Base-by-base conservation (phyloP, 2,888 invertebrate genomes). In the Brassicogethes aeneus region DNA sequence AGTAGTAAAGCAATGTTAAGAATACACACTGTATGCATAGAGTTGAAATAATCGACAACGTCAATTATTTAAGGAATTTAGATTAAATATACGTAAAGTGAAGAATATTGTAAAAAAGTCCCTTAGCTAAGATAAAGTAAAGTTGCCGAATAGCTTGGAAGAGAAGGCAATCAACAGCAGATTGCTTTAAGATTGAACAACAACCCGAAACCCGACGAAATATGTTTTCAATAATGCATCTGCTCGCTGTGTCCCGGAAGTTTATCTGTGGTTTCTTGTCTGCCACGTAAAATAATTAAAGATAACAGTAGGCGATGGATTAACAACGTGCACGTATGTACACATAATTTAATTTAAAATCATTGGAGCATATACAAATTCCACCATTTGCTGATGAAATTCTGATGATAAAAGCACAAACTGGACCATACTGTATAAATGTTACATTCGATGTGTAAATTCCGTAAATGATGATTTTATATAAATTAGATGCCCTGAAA, bases 191-290 rank as follows among this genome's bases (percentile, higher is more conserved):
- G 57, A 60, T 59, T 58, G 57, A 57, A 58, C 57, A 53, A 47
- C 54, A 53, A 50, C 51, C 52, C 52, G 56, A 56, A 55, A 59
- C 23, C 57, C 54, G 56, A 53, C 59, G 55, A 61, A 60, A 60
- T 59, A 60, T 59, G 59, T 60, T 59, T 60, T 60, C 61, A 60
- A 61, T 61, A 61, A 60, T 61, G 59, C 61, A 61, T 59, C 58
- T 53, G 55, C 44, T 50, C 52, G 53, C 52, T 55, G 47, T 48
- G 47, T 44, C 46, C 45, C 45, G 51, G 47, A 53, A 56, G 57
- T 56, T 58, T 58, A 59, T 57, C 58, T 57, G 57, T 44, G 53
- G 53, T 47, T 52, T 56, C 52, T 57, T 56, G 48, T 50, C n/a
- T n/a, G n/a, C n/a, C n/a, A n/a, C 23, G 23, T 23, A 23, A 7